Evolutionary conservation across 2,113 vertebrate species (phyloP).

Genomic region (Heterocephalus glaber): DNA sequence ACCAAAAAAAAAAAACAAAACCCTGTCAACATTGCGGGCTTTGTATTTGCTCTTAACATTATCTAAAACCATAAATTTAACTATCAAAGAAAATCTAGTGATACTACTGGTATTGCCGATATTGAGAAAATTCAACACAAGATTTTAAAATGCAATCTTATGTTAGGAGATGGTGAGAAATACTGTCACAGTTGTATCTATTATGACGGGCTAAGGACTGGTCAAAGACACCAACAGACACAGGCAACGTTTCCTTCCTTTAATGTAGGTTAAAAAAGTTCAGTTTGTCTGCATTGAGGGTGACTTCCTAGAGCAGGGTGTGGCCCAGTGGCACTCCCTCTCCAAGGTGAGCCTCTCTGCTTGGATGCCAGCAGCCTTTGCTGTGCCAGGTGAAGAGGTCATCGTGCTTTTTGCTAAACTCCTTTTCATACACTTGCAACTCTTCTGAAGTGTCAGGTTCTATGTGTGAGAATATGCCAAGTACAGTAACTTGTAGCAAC

Average conservation of each 20-base stretch:
- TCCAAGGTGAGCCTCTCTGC: neutral
- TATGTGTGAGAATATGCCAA: neutral
- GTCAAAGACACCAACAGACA: neutral
- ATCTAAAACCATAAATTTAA: neutral
- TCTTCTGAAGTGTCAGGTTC: neutral
- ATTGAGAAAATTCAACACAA: neutral
- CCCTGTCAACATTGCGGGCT: rapidly evolving
- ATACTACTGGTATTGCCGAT: neutral
- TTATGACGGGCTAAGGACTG: neutral
- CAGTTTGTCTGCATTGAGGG: neutral
- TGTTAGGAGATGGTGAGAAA: neutral
- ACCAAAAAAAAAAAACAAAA: neutral
- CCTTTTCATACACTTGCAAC: neutral
- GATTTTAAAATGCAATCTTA: constrained; percentile 2
- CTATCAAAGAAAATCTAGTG: neutral
- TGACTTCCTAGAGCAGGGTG: neutral
- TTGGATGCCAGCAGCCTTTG: neutral
- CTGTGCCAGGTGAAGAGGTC: neutral
- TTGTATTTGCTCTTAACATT: constrained; percentile 45
- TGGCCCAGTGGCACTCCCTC: neutral
- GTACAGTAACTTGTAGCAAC: neutral
- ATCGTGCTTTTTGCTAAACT: neutral
- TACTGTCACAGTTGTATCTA: neutral
- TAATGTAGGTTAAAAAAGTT: neutral
- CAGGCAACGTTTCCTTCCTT: neutral